Evolutionary conservation across 1,140 invertebrate genomes (phyloP).

Genomic region (Aphis craccivora): DNA sequence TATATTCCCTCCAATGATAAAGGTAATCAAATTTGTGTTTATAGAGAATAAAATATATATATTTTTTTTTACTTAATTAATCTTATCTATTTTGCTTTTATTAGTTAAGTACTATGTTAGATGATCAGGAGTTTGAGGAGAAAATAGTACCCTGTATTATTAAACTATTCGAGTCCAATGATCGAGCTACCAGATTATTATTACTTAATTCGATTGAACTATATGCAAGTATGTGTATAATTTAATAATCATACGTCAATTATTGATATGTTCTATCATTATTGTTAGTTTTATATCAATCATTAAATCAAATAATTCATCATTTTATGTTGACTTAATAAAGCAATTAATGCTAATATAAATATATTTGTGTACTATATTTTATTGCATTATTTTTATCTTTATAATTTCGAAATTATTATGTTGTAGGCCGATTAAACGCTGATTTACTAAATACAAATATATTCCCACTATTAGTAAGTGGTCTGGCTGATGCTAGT

Average conservation of each 20-base stretch:
- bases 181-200: constrained; percentile 91
- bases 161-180: constrained; percentile 94
- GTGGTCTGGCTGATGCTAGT: constrained; percentile 96
- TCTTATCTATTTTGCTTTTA: neutral
- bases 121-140: constrained; percentile 92
- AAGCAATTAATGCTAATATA: neutral
- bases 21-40: neutral
- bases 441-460: constrained; percentile 29
- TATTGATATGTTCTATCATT: neutral
- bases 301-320: too few species aligned
- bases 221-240: constrained; percentile 69
- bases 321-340: too few species aligned
- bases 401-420: constrained; percentile 1
- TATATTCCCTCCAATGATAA: constrained; percentile 48
- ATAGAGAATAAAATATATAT: neutral
- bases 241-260: neutral
- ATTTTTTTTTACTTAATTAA: neutral
- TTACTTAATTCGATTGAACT: constrained; percentile 89
- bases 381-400: neutral
- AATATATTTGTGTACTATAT: neutral
- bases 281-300: neutral
- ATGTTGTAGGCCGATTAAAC: constrained; percentile 63
- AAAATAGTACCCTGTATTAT: constrained; percentile 97
- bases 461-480: constrained; percentile 77
- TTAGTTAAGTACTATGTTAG: constrained; percentile 85